phyloP scores from a whole-genome alignment of 2,113 vertebrate species.

The Scalopus aquaticus region DNA sequence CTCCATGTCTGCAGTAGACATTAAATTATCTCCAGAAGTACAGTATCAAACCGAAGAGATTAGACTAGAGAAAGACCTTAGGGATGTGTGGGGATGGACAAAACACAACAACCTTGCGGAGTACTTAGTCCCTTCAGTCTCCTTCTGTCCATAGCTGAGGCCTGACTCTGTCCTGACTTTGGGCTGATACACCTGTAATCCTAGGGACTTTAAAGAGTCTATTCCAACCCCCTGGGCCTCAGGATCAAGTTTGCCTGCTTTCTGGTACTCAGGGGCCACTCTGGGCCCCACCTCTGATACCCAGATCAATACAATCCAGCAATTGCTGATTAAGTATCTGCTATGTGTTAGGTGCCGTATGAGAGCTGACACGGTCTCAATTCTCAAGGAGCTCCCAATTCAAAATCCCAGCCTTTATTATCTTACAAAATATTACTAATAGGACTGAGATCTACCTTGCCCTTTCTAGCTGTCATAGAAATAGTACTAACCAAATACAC shows the following conservation, averaged over 20 bases:
- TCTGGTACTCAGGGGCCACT: not conserved
- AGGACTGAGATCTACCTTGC: not conserved
- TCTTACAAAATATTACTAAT: not conserved
- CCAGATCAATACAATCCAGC: not conserved
- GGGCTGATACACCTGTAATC: not conserved
- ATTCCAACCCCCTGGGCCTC: not conserved
- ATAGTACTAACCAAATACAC: not conserved
- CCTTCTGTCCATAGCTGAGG: not conserved
- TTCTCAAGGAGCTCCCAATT: not conserved
- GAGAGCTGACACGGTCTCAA: not conserved
- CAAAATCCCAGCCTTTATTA: not conserved
- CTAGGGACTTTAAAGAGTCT: not conserved
- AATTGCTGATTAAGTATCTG: not conserved
- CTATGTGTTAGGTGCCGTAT: not conserved
- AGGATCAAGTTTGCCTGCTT: not conserved
- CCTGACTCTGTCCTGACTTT: not conserved
- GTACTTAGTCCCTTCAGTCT: not conserved
- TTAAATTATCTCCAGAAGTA: constrained; percentile 52
- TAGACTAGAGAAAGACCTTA: not conserved
- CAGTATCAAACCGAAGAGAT: not conserved
- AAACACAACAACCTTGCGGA: not conserved
- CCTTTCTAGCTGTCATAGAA: not conserved
- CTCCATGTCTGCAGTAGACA: not conserved
- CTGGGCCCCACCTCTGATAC: not conserved
- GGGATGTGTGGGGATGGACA: not conserved